Evolutionary conservation across 2,113 vertebrate species (phyloP), one percentile per base, ranked within the genome.

Genomic region (Turnix velox): DNA sequence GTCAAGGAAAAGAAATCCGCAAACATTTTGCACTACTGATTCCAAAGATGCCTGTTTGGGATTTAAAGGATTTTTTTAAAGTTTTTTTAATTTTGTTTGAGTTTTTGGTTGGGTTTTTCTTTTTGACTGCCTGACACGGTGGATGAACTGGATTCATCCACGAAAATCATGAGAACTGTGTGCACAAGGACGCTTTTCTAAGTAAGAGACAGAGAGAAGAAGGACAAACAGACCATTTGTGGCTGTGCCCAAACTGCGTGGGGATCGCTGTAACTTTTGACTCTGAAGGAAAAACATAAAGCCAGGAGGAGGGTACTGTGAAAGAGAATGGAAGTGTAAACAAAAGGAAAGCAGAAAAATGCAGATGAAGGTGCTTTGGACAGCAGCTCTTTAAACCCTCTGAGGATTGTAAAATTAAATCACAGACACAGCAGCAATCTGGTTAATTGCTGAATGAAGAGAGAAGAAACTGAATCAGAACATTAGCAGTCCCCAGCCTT

Each of bases 1-100:
- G 92, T 97, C 95, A 97, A 96, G 94, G 97, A 97, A 95, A 96
- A 96, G 83, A 96, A 95, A 95, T 90, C 95, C 59, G 81, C 95
- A 93, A 94, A 96, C 95, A 96, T 97, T 97, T 98, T 98, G 97
- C 98, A 98, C 97, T 98, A 98, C 97, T 97, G 95, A 98, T 97
- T 98, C 97, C 98, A 98, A 98, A 97, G 97, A 97, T 96, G 96
- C 98, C 98, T 97, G 98, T 97, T 98, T 96, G 97, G 98, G 97
- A 98, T 97, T 97, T 98, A 97, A 97, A 97, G 93, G 87, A 97
- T 97, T 97, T 95, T 95, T 87, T n/a, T n/a, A n/a, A n/a, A n/a
- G n/a, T n/a, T n/a, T n/a, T n/a, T n/a, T n/a, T n/a, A n/a, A n/a
- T n/a, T 95, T 80, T 92, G 95, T 97, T 95, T 82, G 86, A 74